Base-by-base conservation (phyloP, 2,888 invertebrate species). In the Therioaphis trifolii region DNA sequence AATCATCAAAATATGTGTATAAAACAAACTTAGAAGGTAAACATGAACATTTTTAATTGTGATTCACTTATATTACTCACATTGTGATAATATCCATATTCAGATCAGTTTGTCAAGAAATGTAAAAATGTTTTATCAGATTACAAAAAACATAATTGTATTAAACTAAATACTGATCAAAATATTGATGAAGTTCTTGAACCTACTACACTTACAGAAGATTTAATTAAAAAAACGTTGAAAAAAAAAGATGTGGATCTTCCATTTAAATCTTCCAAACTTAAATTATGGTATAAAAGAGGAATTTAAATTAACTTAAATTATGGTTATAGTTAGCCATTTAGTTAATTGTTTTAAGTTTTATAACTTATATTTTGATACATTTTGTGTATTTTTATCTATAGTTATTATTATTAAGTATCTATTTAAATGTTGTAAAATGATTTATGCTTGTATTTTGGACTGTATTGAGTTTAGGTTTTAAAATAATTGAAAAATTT, bases 261-360 rank as follows among this genome's bases (percentile, higher is more conserved):
- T 29, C 85, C 85, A 68, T 85, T 61, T 52, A 82, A 63, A 7
- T 85, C 85, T 14, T 12, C 80, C 0, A 84, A 84, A 75, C 29
- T 85, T n/a, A 61, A 85, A 82, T 49, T 85, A 43, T 66, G 85
- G 84, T 85, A 84, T 69, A 55, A 27, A 61, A 15, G 29, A 29
- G 29, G 12, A 15, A 24, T 46, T 27, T 71, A 2, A 9, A 71
- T 71, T 18, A 46, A 46, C 2, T 52, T 1, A 21, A 14, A 15
- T 14, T 72, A 24, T 21, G 21, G 18, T 4, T 18, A 18, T 18
- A 35, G 35, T 35, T 35, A 7, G 35, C 4, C n/a, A n/a, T n/a
- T n/a, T n/a, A n/a, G n/a, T n/a, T n/a, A n/a, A n/a, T n/a, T n/a
- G n/a, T n/a, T n/a, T n/a, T n/a, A n/a, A n/a, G n/a, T n/a, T n/a